Base-by-base conservation (phyloP, 1,140 invertebrate genomes). In the Philopotamus ludificatus region DNA sequence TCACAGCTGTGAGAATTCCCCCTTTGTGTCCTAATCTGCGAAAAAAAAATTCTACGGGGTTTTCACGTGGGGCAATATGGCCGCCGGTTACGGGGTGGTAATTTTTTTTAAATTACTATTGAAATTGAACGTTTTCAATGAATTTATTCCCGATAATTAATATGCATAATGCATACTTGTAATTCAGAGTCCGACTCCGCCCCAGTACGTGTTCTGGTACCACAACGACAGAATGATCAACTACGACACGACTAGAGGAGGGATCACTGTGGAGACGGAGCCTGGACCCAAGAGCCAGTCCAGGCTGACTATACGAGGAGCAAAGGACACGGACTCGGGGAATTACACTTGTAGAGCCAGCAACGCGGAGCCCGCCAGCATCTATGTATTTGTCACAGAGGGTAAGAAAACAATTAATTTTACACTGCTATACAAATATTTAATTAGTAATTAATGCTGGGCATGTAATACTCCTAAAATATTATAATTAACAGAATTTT, bases 171-270 rank as follows among this genome's bases (percentile, higher is more conserved):
- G 44, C 51, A 51, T 62, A 20, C 39, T 39, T 42, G 15, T 70
- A 45, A 84, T 83, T 10, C 83, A 93, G 91, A 93, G 90, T 74
- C 90, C 91, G 42, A 91, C 89, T 71, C 90, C 90, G 53, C 91
- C 91, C 22, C 91, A 93, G 76, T 94, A 91, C 81, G 90, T 94
- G 57, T 93, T 93, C 81, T 93, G 91, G 92, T 93, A 91, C 79
- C 92, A 94, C 80, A 93, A 94, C 81, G 89, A 92, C 73, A 86
- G 88, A 61, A 93, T 94, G 89, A 93, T 94, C 80, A 95, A 94
- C 82, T 95, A 94, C 76, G 92, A 94, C 77, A 90, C 87, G 26
- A 85, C 88, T 2, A 83, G 92, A 49, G 89, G 91, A 42, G 92
- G 90, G 59, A 92, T 94, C 67, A 87, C 85, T 57, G 91, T 94